Conservation (phyloP, 2,797 vertebrate species). For the Pangasius sanitwongsei region DNA sequence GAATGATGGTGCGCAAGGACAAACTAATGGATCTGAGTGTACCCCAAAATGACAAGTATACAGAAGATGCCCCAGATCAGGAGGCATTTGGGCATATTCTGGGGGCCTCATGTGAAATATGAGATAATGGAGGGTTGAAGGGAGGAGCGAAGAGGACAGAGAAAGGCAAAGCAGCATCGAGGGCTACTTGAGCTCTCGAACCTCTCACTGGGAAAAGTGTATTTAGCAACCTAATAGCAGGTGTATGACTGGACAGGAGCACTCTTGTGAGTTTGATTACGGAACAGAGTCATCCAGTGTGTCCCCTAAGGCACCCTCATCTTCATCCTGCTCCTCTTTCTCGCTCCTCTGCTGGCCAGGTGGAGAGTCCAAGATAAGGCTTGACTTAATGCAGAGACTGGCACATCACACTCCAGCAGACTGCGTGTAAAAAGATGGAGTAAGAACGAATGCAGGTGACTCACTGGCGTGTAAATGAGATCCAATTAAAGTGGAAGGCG, state of each 20-base stretch:
- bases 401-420: slow-evolving; percentile 18
- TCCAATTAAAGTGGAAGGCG: slow-evolving; percentile 78
- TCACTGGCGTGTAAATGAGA: slow-evolving; percentile 80
- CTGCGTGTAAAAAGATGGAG: slow-evolving; percentile 32
- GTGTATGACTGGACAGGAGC: slow-evolving; percentile 79
- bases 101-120: slow-evolving; percentile 73
- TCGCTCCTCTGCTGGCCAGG: slow-evolving; percentile 54
- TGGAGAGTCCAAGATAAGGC: slow-evolving; percentile 38
- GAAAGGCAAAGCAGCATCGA: slow-evolving; percentile 70
- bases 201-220: slow-evolving; percentile 81
- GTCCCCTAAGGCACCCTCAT: slow-evolving; percentile 52
- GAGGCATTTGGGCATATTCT: slow-evolving; percentile 70
- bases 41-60: slow-evolving; percentile 25
- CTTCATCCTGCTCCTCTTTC: slow-evolving; percentile 41
- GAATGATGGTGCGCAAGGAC: slow-evolving; percentile 62
- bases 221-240: slow-evolving; percentile 85
- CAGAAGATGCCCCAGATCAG: slow-evolving; percentile 49
- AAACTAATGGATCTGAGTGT: slow-evolving; percentile 77
- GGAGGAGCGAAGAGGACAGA: slow-evolving; percentile 11
- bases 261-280: slow-evolving; percentile 77
- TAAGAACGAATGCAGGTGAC: slow-evolving; percentile 73
- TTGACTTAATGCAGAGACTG: background rate
- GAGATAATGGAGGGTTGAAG: slow-evolving; percentile 71
- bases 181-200: slow-evolving; percentile 76
- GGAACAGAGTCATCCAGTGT: slow-evolving; percentile 67